Evolutionary conservation across 2,888 invertebrate species (phyloP).

Genomic region (Noctuana brunneofusca): DNA sequence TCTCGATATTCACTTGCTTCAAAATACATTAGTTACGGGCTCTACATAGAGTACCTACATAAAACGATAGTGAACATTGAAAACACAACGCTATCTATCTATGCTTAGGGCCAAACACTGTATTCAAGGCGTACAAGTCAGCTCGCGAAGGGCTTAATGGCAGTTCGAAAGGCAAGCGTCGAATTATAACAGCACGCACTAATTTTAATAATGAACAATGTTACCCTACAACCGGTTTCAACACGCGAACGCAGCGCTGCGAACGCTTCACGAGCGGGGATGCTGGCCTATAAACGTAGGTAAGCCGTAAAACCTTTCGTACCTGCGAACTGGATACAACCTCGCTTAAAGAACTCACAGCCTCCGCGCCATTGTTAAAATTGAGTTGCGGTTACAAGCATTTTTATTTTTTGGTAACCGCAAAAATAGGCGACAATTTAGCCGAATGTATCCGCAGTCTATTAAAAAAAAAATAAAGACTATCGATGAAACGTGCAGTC

Average conservation of each 20-base stretch:
- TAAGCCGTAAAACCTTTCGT: conserved; percentile 49
- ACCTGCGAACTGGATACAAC: conserved; percentile 25
- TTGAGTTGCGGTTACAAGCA: conserved; percentile 33
- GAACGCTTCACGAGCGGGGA: conserved; percentile 57
- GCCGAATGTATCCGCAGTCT: background rate
- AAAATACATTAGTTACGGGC: background rate
- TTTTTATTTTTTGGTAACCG: conserved; percentile 37
- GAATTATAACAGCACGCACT: conserved; percentile 75
- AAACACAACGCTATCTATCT: conserved; percentile 16
- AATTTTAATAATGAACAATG: conserved; percentile 80
- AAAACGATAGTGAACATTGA: conserved; percentile 22
- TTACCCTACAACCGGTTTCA: conserved; percentile 70
- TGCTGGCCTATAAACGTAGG: conserved; percentile 57
- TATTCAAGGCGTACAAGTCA: conserved; percentile 32
- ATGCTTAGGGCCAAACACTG: conserved; percentile 30
- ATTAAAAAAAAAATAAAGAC: conserved; percentile 23
- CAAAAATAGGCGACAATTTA: conserved; percentile 21
- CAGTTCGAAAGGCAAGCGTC: conserved; percentile 59
- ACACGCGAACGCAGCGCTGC: conserved; percentile 59
- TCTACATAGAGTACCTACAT: background rate
- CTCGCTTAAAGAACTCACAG: conserved; percentile 25
- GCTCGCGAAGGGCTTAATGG: conserved; percentile 36
- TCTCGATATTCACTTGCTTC: background rate
- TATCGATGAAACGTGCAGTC: conserved; percentile 24
- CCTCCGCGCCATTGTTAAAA: conserved; percentile 17